Evolutionary conservation across 2,888 invertebrate genomes (phyloP).

Genomic region (Drosophila subquinaria): DNA sequence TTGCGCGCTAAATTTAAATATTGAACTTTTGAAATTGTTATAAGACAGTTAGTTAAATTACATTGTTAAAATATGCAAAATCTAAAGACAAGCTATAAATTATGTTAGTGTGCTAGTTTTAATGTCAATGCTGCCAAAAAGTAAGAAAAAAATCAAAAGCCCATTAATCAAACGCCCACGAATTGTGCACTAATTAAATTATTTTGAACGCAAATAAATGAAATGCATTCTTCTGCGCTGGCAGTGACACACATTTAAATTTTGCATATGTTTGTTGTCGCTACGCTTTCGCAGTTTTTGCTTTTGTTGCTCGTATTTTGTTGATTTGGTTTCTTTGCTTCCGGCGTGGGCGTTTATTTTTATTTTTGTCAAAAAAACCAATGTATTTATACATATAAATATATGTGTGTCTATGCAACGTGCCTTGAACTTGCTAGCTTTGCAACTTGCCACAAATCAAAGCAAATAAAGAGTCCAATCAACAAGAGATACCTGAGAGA

Average conservation of each 20-base stretch:
- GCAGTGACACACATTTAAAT: slow-evolving; percentile 71
- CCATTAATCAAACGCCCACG: slow-evolving; percentile 72
- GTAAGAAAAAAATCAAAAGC: slow-evolving; percentile 9
- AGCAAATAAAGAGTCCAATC: slow-evolving; percentile 12
- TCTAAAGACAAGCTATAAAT: neutral
- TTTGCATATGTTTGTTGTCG: slow-evolving; percentile 25
- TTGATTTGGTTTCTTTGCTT: slow-evolving; percentile 40
- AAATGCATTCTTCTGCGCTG: slow-evolving; percentile 52
- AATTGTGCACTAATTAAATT: slow-evolving; percentile 45
- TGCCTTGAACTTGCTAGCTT: slow-evolving; percentile 67
- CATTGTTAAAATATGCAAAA: neutral
- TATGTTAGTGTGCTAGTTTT: slow-evolving; percentile 1
- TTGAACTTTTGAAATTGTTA: neutral
- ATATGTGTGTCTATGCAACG: slow-evolving; percentile 8
- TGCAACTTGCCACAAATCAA: slow-evolving; percentile 48
- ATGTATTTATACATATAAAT: slow-evolving; percentile 22
- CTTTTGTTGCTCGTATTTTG: slow-evolving; percentile 23
- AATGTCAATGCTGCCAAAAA: slow-evolving; percentile 27
- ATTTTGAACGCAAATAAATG: slow-evolving; percentile 40
- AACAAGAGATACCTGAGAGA: slow-evolving; percentile 6
- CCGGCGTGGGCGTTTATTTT: slow-evolving; percentile 64
- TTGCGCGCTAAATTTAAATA: slow-evolving; percentile 24
- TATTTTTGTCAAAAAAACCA: slow-evolving; percentile 50
- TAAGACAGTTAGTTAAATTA: neutral
- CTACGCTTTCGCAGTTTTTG: slow-evolving; percentile 30